phyloP scores from a whole-genome alignment of 2,888 invertebrate genomes.

The Rhagium mordax region DNA sequence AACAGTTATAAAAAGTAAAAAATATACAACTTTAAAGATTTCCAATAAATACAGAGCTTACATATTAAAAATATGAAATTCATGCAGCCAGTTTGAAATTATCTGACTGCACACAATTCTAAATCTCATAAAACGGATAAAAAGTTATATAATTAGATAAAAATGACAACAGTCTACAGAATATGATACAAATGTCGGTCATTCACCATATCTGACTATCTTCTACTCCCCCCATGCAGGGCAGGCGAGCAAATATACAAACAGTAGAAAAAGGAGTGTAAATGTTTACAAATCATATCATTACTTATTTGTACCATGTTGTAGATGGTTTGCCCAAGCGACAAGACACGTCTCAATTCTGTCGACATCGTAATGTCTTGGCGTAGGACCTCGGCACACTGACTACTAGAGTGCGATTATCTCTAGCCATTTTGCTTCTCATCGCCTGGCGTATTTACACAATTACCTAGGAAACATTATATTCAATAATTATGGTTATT shows the following conservation, averaged over 20 bases:
- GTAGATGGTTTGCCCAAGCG: slow-evolving; percentile 65
- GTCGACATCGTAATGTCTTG: slow-evolving; percentile 15
- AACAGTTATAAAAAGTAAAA: slow-evolving; percentile 70
- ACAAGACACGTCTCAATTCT: slow-evolving; percentile 31
- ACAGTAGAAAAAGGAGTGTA: slow-evolving; percentile 71
- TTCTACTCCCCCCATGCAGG: slow-evolving; percentile 61
- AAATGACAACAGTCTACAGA: slow-evolving; percentile 68
- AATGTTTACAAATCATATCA: slow-evolving; percentile 70
- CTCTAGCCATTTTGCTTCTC: slow-evolving; percentile 44
- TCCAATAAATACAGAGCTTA: slow-evolving; percentile 69
- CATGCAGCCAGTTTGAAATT: slow-evolving; percentile 65
- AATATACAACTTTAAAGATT: slow-evolving; percentile 69
- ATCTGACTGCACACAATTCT: slow-evolving; percentile 65
- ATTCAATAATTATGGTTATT: slow-evolving; percentile 61
- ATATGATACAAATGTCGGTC: slow-evolving; percentile 67
- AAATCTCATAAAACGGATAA: slow-evolving; percentile 67
- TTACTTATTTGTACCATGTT: slow-evolving; percentile 70
- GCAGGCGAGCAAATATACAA: slow-evolving; percentile 69
- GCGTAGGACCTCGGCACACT: slow-evolving; percentile 18
- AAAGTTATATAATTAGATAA: slow-evolving; percentile 67
- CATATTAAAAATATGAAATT: slow-evolving; percentile 67
- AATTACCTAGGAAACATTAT: slow-evolving; percentile 68
- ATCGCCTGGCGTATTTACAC: slow-evolving; percentile 66
- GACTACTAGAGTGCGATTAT: slow-evolving; percentile 37
- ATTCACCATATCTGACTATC: slow-evolving; percentile 56